phyloP scores from a whole-genome alignment of 1,140 invertebrate species.

The Penaeus indicus region DNA sequence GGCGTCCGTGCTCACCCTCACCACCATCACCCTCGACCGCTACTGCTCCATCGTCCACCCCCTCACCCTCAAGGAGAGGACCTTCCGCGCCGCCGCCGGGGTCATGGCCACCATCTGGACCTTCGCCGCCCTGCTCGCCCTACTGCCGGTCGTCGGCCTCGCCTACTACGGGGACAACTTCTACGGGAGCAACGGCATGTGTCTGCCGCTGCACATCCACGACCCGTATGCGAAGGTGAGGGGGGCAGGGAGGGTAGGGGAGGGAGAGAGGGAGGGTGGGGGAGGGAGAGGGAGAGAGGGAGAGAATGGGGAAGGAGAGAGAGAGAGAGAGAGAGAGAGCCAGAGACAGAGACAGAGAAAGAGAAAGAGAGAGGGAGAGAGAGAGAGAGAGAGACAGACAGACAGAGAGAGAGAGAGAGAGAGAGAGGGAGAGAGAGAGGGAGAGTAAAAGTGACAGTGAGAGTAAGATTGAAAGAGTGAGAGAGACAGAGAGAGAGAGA shows the following conservation, averaged over 20 bases:
- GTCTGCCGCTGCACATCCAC: conserved; percentile 81
- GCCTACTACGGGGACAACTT: conserved; percentile 71
- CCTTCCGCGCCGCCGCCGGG: conserved; percentile 1
- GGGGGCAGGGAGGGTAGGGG: not conserved
- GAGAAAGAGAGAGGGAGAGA: no score
- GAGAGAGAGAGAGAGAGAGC: not conserved
- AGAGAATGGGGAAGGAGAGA: not conserved
- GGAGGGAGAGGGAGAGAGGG: not conserved
- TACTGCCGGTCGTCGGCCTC: conserved; percentile 30
- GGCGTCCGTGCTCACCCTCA: conserved; percentile 50
- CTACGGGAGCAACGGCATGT: conserved; percentile 81
- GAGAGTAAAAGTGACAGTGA: no score
- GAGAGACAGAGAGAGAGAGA: no score
- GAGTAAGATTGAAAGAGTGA: no score
- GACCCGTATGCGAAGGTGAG: conserved; percentile 75
- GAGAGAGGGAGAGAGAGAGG: no score
- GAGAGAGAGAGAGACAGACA: no score
- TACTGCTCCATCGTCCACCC: conserved; percentile 58
- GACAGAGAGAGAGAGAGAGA: no score
- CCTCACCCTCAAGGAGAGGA: conserved; percentile 46
- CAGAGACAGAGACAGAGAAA: not conserved
- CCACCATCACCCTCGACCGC: conserved; percentile 56
- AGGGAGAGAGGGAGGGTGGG: no score
- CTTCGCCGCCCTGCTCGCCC: conserved; percentile 28
- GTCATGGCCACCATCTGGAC: conserved; percentile 45